Percentiles rank a stretch among this genome's conserved stretches.
These are phyloP conservation scores for Indri indri DNA, from an alignment of 2,113 vertebrate species.

Conservation along the genomic window DNA sequence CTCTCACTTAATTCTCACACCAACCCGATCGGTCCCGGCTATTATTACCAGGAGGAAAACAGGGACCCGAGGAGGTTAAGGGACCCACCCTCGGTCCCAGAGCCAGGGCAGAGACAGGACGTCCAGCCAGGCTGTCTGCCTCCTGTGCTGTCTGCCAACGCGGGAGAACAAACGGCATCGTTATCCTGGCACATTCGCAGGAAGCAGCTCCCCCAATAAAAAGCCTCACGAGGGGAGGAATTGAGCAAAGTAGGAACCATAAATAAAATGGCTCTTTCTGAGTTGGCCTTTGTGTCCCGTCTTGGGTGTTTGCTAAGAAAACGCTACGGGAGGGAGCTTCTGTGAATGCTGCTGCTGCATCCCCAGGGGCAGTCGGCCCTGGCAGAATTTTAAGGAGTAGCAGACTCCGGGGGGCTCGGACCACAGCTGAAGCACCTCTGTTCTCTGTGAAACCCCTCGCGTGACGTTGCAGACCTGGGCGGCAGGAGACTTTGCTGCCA, in stretches of 20 bases:
- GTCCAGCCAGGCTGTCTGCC: background rate
- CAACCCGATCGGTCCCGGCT: accelerated
- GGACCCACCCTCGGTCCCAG: background rate
- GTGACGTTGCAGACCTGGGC: background rate
- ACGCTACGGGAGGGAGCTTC: background rate
- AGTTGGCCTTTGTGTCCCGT: background rate
- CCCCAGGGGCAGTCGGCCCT: background rate
- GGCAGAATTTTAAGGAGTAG: background rate
- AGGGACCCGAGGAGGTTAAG: accelerated
- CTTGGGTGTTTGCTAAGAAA: background rate
- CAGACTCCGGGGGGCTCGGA: background rate
- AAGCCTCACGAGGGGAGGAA: background rate
- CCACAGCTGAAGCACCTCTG: background rate
- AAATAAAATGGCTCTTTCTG: background rate
- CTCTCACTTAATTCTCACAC: no score
- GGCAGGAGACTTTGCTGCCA: background rate
- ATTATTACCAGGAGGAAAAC: background rate
- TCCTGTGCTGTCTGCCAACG: background rate
- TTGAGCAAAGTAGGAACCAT: background rate
- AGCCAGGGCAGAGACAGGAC: background rate
- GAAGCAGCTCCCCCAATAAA: no score
- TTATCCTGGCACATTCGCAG: background rate
- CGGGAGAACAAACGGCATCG: background rate
- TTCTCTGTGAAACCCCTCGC: background rate
- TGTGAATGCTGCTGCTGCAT: background rate